Percentiles rank a stretch among this genome's conserved stretches.
Evolutionary conservation across 1,140 invertebrate genomes (phyloP).

Genomic region (Papilio helenus): DNA sequence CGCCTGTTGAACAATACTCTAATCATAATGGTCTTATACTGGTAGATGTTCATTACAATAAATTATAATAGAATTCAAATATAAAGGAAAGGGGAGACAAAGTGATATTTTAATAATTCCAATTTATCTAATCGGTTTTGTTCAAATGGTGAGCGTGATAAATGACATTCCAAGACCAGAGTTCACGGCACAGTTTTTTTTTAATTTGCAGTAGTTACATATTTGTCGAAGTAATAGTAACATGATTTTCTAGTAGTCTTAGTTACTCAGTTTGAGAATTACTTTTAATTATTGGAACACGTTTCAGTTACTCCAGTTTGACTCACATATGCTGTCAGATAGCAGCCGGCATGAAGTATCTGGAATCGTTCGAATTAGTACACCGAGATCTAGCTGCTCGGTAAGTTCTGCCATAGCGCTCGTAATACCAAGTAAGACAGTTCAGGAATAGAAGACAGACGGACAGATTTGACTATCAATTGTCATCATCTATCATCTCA

Average conservation of each 20-base stretch:
- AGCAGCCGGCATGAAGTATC: constrained; percentile 93
- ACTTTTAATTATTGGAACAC: constrained; percentile 19
- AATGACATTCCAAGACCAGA: too few relatives aligned
- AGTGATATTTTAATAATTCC: neutral
- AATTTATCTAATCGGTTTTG: neutral
- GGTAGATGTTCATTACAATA: neutral
- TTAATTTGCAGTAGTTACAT: neutral
- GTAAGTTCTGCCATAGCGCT: constrained; percentile 72
- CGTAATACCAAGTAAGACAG: neutral
- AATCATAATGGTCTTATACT: neutral
- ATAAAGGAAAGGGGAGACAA: constrained; percentile 5
- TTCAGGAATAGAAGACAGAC: neutral
- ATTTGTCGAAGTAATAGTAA: neutral
- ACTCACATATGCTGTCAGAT: constrained; percentile 93
- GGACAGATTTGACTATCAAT: neutral
- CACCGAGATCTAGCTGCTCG: constrained; percentile 91
- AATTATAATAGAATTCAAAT: neutral
- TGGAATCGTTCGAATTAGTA: constrained; percentile 89
- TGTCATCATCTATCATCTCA: neutral
- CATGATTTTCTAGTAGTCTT: neutral
- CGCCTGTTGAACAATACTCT: neutral
- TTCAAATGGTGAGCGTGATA: neutral
- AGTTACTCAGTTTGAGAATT: neutral
- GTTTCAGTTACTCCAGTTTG: constrained; percentile 89
- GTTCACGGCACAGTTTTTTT: neutral